Conservation (phyloP, 2,113 vertebrate species). For the Psittacula cyanocephala region DNA sequence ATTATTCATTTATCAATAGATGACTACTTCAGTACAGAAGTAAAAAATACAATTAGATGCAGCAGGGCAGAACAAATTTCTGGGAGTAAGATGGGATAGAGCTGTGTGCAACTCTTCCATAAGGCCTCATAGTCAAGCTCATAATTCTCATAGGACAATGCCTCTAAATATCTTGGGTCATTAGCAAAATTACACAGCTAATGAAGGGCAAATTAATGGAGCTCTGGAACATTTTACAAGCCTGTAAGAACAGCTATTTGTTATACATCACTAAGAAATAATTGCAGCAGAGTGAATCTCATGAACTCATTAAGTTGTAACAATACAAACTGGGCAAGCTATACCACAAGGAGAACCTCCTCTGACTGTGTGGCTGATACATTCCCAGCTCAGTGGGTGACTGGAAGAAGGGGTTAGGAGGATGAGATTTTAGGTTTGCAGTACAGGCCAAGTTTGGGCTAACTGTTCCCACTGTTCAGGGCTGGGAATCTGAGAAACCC, state of each 20-base stretch:
- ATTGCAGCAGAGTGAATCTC: constrained; percentile 54
- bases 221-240: constrained; percentile 66
- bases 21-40: constrained; percentile 29
- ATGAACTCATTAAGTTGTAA: constrained; percentile 53
- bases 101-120: not conserved
- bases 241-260: constrained; percentile 67
- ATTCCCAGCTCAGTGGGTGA: not conserved
- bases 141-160: constrained; percentile 52
- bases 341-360: not conserved
- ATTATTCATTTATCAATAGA: constrained; percentile 64
- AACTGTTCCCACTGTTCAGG: not conserved
- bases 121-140: constrained; percentile 4
- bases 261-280: constrained; percentile 70
- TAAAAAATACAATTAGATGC: constrained; percentile 48
- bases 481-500: not conserved
- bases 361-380: not conserved
- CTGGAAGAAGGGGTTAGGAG: not conserved
- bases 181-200: constrained; percentile 75
- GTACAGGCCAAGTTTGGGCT: not conserved
- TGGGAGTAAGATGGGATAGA: not conserved
- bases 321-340: constrained; percentile 11
- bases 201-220: constrained; percentile 73
- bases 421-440: not conserved
- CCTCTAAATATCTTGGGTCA: constrained; percentile 62
- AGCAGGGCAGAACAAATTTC: constrained; percentile 40